These are phyloP conservation scores for Nomada flava DNA, from an alignment of 2,888 invertebrate genomes.

Conservation along the genomic window DNA sequence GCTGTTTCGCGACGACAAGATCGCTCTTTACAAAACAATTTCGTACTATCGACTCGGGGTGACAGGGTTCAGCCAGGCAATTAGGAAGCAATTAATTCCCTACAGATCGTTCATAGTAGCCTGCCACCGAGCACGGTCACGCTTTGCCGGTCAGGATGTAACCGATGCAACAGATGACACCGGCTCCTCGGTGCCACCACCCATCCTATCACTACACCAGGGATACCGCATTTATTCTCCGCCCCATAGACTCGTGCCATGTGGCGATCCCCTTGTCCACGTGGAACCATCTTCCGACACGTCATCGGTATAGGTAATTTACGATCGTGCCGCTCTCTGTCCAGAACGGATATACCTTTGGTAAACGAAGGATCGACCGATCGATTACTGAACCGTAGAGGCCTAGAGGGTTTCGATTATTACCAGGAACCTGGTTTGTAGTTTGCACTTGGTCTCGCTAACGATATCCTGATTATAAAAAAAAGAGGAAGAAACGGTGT, in stretches of 20 bases:
- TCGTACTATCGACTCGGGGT: conserved; percentile 28
- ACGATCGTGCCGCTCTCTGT: conserved; percentile 50
- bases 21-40: conserved; percentile 48
- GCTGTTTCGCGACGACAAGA: not conserved
- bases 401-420: not conserved
- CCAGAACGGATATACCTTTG: conserved; percentile 33
- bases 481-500: too few relatives aligned
- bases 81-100: conserved; percentile 67
- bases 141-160: conserved; percentile 71
- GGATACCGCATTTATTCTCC: conserved; percentile 67
- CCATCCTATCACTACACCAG: conserved; percentile 62
- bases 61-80: conserved; percentile 38
- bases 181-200: conserved; percentile 70
- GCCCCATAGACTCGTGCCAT: conserved; percentile 77
- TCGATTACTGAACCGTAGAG: not conserved
- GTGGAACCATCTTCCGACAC: conserved; percentile 65
- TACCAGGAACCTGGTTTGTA: not conserved
- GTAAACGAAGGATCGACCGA: conserved; percentile 16
- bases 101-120: conserved; percentile 58
- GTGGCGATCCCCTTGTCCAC: conserved; percentile 71
- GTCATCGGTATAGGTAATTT: conserved; percentile 76
- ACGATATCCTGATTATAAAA: not conserved
- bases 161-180: conserved; percentile 82
- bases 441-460: not conserved
- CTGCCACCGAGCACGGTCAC: conserved; percentile 65